Conservation (phyloP, 1,140 invertebrate species). For the Onthophagus taurus region DNA sequence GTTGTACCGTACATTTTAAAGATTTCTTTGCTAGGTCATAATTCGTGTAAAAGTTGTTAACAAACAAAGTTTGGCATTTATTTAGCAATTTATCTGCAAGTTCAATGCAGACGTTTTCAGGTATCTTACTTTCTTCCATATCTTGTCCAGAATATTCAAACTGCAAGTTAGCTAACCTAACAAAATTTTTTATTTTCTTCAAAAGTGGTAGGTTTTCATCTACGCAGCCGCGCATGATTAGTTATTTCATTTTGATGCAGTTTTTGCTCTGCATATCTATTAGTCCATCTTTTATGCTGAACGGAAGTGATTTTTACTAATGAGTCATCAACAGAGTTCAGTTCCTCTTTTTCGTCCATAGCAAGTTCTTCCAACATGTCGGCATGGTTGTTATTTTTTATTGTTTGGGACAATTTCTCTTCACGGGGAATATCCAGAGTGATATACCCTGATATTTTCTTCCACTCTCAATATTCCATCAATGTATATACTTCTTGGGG, state of each 20-base stretch:
- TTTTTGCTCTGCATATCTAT: neutral
- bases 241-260: neutral
- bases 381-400: too few relatives aligned
- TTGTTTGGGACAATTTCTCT: too few relatives aligned
- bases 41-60: slow-evolving; percentile 24
- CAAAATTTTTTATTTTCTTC: slow-evolving; percentile 7
- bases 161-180: neutral
- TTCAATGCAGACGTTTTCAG: slow-evolving; percentile 16
- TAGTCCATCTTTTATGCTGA: neutral
- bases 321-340: neutral
- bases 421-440: too few relatives aligned
- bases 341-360: too few relatives aligned
- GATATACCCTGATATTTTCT: too few relatives aligned
- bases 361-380: too few relatives aligned
- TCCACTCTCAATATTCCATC: too few relatives aligned
- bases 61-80: slow-evolving; percentile 18
- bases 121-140: slow-evolving; percentile 27
- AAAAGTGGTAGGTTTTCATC: neutral
- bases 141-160: slow-evolving; percentile 22
- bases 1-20: slow-evolving; percentile 22
- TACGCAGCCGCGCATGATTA: neutral
- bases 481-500: too few relatives aligned
- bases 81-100: slow-evolving; percentile 18
- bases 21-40: slow-evolving; percentile 18
- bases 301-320: neutral